Evolutionary conservation across 2,113 vertebrate species (phyloP).

Genomic region (Saguinus midas): DNA sequence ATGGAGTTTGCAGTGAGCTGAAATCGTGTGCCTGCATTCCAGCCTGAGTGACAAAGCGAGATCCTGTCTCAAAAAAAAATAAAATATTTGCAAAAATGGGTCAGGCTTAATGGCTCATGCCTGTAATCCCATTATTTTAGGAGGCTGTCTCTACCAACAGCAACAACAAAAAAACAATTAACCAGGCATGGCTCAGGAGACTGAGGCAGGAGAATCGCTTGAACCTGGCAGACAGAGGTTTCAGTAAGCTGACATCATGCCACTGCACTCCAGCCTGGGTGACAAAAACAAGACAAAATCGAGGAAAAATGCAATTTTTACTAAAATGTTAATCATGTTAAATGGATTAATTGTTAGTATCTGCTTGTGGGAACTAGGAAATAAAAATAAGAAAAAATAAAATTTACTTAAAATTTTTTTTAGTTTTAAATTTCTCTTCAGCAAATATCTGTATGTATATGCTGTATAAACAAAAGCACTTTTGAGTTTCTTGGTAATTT

Average conservation of each 20-base stretch:
- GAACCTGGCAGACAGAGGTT: not conserved
- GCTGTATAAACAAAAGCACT: not conserved
- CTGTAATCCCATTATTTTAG: not conserved
- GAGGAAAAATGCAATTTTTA: not conserved
- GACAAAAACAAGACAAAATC: not conserved
- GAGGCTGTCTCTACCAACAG: no score
- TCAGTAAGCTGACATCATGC: not conserved
- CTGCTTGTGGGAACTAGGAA: no score
- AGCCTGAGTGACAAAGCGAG: no score
- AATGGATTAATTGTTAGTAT: not conserved
- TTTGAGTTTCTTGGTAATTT: not conserved
- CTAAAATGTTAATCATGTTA: not conserved
- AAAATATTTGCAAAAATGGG: no score
- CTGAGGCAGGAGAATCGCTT: not conserved
- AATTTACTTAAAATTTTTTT: not conserved
- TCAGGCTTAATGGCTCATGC: not conserved
- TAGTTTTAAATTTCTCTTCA: not conserved
- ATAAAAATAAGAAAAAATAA: not conserved
- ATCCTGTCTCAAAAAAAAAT: no score
- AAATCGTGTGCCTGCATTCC: no score
- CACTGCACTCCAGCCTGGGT: not conserved
- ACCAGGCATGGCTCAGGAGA: not conserved
- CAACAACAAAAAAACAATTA: no score
- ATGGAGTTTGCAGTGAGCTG: no score
- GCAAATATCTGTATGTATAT: not conserved